Evolutionary conservation across 2,113 vertebrate species (phyloP).

Genomic region (Grammomys dolichurus): DNA sequence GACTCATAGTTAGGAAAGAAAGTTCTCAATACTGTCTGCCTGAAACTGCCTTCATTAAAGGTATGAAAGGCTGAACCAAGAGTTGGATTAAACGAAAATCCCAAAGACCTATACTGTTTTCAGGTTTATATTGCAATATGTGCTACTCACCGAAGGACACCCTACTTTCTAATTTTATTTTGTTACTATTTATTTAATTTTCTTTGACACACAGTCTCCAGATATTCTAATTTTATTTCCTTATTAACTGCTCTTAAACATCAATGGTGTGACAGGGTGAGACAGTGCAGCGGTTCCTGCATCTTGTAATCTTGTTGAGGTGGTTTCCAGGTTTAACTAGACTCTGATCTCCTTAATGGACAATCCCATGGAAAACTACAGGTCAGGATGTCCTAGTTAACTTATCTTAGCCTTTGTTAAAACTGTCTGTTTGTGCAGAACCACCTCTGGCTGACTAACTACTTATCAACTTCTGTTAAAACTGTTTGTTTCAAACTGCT

Average conservation of each 20-base stretch:
- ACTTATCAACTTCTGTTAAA: too few relatives aligned
- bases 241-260: neutral
- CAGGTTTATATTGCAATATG: slow-evolving; percentile 12
- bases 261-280: neutral
- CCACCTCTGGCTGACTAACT: neutral
- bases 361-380: neutral
- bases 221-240: neutral
- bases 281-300: neutral
- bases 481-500: neutral
- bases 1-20: neutral
- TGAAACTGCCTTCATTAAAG: neutral
- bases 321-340: neutral
- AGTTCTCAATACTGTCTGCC: slow-evolving; percentile 22
- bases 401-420: neutral
- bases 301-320: neutral
- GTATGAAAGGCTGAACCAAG: neutral
- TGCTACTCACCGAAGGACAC: slow-evolving; percentile 30
- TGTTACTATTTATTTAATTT: neutral
- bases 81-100: neutral
- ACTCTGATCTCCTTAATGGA: neutral
- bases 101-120: neutral
- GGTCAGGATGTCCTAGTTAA: neutral
- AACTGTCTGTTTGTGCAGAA: neutral
- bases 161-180: slow-evolving; percentile 47
- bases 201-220: neutral